phyloP scores from a whole-genome alignment of 2,113 vertebrate genomes.

The Notiomystis cincta region DNA sequence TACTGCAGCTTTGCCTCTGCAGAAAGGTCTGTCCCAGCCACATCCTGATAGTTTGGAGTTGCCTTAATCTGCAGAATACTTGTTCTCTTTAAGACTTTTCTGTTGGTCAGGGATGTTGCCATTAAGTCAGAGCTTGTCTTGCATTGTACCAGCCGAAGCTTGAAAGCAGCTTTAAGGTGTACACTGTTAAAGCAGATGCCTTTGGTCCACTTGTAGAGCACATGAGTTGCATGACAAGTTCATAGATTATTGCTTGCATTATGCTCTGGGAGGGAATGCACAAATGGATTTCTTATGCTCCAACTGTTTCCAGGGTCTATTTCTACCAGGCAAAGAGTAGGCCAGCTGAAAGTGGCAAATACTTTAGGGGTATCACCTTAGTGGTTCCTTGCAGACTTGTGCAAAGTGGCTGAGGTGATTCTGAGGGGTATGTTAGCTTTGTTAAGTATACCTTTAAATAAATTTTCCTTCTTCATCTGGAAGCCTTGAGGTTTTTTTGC shows the following conservation, averaged over 20 bases:
- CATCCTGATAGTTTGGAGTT: neutral
- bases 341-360: neutral
- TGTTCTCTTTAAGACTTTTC: neutral
- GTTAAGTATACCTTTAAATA: neutral
- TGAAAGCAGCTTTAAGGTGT: neutral
- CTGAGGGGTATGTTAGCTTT: neutral
- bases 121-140: neutral
- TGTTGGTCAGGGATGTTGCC: fast-evolving
- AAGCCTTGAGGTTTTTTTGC: neutral
- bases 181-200: neutral
- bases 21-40: neutral
- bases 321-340: neutral
- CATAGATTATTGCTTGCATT: neutral
- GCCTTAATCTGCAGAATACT: neutral
- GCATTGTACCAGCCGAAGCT: neutral
- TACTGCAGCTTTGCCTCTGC: neutral
- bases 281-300: neutral
- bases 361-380: neutral
- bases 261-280: neutral
- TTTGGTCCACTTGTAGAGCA: neutral
- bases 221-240: neutral
- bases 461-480: neutral
- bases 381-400: neutral
- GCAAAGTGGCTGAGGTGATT: neutral
- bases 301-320: neutral